These are phyloP conservation scores for Sinocyclocheilus grahami DNA, from an alignment of 2,113 vertebrate genomes.

Conservation along the genomic window DNA sequence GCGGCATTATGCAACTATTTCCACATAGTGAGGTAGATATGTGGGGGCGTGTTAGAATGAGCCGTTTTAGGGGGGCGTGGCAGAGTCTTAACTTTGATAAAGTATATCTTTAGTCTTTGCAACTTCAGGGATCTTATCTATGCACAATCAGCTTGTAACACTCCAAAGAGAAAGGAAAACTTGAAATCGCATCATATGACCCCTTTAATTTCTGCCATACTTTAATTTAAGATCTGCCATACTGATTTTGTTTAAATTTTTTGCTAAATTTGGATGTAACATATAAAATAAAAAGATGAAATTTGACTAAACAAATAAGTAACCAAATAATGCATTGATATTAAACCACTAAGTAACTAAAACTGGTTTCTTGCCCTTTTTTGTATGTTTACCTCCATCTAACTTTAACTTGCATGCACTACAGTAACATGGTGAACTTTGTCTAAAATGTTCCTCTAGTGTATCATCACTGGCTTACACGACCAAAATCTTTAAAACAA, in stretches of 20 bases:
- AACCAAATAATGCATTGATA: not conserved
- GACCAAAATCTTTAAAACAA: constrained; percentile 15
- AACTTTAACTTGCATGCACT: not conserved
- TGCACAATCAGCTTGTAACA: too few species aligned
- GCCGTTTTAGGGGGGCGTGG: too few species aligned
- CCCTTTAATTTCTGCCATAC: too few species aligned
- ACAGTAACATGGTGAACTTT: constrained; percentile 14
- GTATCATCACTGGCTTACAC: constrained; percentile 6
- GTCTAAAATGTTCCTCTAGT: constrained; percentile 10
- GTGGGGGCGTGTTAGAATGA: too few species aligned
- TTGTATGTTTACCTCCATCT: not conserved
- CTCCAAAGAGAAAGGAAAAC: too few species aligned
- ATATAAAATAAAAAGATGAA: not conserved
- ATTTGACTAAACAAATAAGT: not conserved
- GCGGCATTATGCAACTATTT: too few species aligned
- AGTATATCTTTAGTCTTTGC: too few species aligned
- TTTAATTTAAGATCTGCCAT: not conserved
- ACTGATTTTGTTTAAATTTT: not conserved
- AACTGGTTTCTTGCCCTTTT: not conserved
- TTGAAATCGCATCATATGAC: too few species aligned
- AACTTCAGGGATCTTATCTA: too few species aligned
- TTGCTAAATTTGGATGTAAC: not conserved
- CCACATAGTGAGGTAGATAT: too few species aligned
- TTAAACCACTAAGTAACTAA: not conserved
- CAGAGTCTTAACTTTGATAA: too few species aligned